Conservation (phyloP, 2,888 invertebrate genomes). For the Macrophya alboannulata region DNA sequence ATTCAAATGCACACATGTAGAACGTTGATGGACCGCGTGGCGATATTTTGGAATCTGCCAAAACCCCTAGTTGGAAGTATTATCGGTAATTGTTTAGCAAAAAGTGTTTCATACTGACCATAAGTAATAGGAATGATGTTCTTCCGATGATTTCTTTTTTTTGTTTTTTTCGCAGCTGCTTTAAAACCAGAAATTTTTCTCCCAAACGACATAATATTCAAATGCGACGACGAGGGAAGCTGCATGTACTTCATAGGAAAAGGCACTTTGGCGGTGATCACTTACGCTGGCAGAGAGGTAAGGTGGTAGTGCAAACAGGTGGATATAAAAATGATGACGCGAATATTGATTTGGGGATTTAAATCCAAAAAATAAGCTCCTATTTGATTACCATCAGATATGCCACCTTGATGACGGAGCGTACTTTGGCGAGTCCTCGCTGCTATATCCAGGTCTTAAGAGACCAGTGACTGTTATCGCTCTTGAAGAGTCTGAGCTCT, state of each 20-base stretch:
- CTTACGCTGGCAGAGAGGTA: constrained; percentile 73
- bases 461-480: constrained; percentile 82
- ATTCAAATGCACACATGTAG: constrained; percentile 72
- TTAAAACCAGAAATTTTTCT: constrained; percentile 73
- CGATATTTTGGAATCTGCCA: constrained; percentile 72
- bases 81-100: constrained; percentile 66
- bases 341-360: not conserved
- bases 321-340: not conserved
- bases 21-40: constrained; percentile 72
- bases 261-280: constrained; percentile 74
- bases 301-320: too few species aligned
- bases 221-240: constrained; percentile 70
- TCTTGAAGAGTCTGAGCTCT: constrained; percentile 84
- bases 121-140: not conserved
- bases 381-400: constrained; percentile 72
- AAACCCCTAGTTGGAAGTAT: constrained; percentile 69
- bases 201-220: constrained; percentile 74
- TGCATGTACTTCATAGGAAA: constrained; percentile 78
- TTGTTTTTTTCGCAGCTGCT: constrained; percentile 59
- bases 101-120: not conserved
- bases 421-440: constrained; percentile 81
- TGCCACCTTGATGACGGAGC: constrained; percentile 83
- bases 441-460: constrained; percentile 81
- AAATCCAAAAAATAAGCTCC: not conserved
- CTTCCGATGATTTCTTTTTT: not conserved